phyloP scores from a whole-genome alignment of 2,113 vertebrate genomes.

The Melanotaenia duboulayi region DNA sequence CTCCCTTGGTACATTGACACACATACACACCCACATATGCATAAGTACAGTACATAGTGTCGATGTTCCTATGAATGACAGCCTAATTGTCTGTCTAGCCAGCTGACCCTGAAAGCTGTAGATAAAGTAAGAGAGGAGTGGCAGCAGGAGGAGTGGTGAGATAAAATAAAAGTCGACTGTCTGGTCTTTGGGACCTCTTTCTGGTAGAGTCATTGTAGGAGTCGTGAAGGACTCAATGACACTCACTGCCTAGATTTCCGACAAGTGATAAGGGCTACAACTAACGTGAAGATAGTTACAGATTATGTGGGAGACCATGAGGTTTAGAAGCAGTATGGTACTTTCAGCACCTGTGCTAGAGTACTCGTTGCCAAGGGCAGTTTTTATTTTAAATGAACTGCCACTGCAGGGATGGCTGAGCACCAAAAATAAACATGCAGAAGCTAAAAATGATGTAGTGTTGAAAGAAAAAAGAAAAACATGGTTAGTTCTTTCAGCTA shows the following conservation, averaged over 20 bases:
- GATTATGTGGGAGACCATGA: slow-evolving; percentile 15
- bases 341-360: not conserved
- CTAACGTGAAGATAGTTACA: not conserved
- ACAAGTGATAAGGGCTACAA: not conserved
- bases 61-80: slow-evolving; percentile 36
- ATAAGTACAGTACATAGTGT: slow-evolving; percentile 23
- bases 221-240: slow-evolving; percentile 16
- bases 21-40: slow-evolving; percentile 35
- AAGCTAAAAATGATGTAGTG: not conserved
- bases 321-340: not conserved
- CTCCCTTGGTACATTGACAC: slow-evolving; percentile 14
- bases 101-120: slow-evolving; percentile 69
- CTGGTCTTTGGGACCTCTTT: slow-evolving; percentile 30
- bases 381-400: not conserved
- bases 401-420: not conserved
- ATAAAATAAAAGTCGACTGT: slow-evolving; percentile 56
- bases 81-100: slow-evolving; percentile 74
- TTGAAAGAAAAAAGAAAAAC: not conserved
- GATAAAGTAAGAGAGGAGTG: slow-evolving; percentile 41
- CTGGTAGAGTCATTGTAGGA: slow-evolving; percentile 10
- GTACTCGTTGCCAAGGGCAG: not conserved
- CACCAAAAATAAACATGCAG: not conserved
- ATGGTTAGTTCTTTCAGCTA: too few species aligned
- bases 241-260: slow-evolving; percentile 8
- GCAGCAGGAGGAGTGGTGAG: slow-evolving; percentile 24